phyloP scores from a whole-genome alignment of 2,888 invertebrate genomes.

The Andrena minutula region DNA sequence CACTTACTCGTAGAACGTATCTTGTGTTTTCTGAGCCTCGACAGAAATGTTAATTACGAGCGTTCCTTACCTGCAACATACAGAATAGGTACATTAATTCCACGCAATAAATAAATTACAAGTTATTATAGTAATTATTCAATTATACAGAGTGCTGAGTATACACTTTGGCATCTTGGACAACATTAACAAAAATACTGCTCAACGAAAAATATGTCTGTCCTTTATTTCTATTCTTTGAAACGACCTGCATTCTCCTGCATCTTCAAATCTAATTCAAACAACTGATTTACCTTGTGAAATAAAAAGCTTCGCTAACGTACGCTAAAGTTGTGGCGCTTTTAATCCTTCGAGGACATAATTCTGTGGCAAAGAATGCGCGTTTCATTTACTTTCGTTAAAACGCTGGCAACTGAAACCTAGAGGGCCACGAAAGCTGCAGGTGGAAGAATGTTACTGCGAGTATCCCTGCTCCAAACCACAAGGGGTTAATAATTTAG shows the following conservation, averaged over 20 bases:
- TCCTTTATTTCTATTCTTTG: not conserved
- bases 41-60: not conserved
- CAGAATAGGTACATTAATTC: not conserved
- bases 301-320: not conserved
- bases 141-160: too few species aligned
- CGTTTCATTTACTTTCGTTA: conserved; percentile 2
- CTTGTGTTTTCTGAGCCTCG: not conserved
- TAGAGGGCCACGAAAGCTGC: not conserved
- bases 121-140: too few species aligned
- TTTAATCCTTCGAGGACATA: not conserved
- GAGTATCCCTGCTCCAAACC: not conserved
- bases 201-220: too few species aligned
- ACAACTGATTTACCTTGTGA: not conserved
- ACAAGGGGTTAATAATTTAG: conserved; percentile 5
- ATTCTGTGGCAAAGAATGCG: not conserved
- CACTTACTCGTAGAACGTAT: not conserved
- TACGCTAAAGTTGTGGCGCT: not conserved
- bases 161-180: too few species aligned
- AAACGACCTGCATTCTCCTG: not conserved
- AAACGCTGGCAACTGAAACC: not conserved
- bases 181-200: too few species aligned
- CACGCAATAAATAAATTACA: not conserved
- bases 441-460: not conserved
- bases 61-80: conserved; percentile 17
- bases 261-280: not conserved